Evolutionary conservation across 2,888 invertebrate genomes (phyloP), one percentile per base, ranked within the genome.

Genomic region (Dasysyrphus albostriatus): DNA sequence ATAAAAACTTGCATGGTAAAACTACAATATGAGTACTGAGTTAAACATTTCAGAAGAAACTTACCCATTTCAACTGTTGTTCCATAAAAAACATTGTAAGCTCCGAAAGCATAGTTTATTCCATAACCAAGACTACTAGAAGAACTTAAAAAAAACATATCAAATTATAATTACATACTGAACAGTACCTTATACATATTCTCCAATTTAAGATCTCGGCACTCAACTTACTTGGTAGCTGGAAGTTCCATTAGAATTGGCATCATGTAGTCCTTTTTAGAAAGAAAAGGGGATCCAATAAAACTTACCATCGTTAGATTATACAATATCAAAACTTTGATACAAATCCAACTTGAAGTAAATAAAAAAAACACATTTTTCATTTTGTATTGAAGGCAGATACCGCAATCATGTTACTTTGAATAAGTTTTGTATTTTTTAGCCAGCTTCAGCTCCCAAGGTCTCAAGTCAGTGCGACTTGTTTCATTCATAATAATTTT

Each of bases 231-330:
- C 83, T 70, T 75, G 8, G 83, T 79, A 24, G 69, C 79, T 3
- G 83, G 79, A 10, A 79, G 16, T 49, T 83, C 74, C 49, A 83
- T 63, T 14, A 83, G 61, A 63, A 83, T 51, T 29, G 83, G 83
- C 79, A 83, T 78, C 65, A 37, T 61, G 10, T 78, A 78, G 0
- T 61, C 39, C 49, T 83, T 83, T 5, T 24, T 9, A 10, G 69
- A 74, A 19, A 75, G 49, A 5, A 83, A 3, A 14, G 74, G 78
- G n/a, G 69, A 5, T 42, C 19, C 8, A 5, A 78, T 74, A n/a
- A 58, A 83, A 24, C 44, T 49, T 5, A 70, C 1, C 49, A 70
- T 63, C 0, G 61, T 56, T 0, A 70, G 19, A 24, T 39, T n/a
- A 9, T 83, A 83, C 4, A 79, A 14, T 63, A 79, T 1, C 7